Base-by-base conservation (phyloP, 1,140 invertebrate species). In the Brachionus rubens region DNA sequence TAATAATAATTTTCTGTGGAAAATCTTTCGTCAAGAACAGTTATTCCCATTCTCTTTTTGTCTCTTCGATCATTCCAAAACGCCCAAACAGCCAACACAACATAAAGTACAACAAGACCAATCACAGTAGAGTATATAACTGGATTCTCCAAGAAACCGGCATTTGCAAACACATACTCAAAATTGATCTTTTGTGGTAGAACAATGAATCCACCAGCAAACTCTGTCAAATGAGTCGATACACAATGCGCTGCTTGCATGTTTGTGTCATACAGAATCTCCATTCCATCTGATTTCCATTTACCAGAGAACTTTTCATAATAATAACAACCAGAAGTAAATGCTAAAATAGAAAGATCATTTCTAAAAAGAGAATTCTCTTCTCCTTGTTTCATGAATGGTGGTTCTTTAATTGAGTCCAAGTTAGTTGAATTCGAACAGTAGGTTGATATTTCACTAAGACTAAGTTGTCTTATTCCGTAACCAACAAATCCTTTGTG, bases 71-170 rank as follows among this genome's bases (percentile, higher is more conserved):
- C 87, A 78, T 87, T 79, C 19, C 79, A 70, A 19, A 86, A 78
- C 2, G 86, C 85, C 83, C 86, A 87, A 12, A 87, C 81, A 0
- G 85, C 79, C 16, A 83, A 78, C 0, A 84, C 46, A 16, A 87
- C 77, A 77, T 87, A 88, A 10, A 87, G 75, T 7, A 81, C 70
- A 19, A 81, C 65, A 3, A 87, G 85, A 3, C 87, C 79, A 28
- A 88, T 87, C 47, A 86, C 82, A 0, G 86, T 87, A 62, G 86
- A 80, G 78, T 87, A 88, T 46, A 88, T 83, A 1, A 87, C 87
- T 3, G 87, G 82, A 79, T 88, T 88, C 79, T 87, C 86, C 3
- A 81, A 79, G 79, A 88, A 88, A 46, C 86, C 85, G 14, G 85
- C 83, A 78, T 85, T 83, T 28, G 79, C 78, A 21, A 85, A 83